These are phyloP conservation scores for Hylaea fasciaria DNA, from an alignment of 2,888 invertebrate genomes.

Conservation along the genomic window DNA sequence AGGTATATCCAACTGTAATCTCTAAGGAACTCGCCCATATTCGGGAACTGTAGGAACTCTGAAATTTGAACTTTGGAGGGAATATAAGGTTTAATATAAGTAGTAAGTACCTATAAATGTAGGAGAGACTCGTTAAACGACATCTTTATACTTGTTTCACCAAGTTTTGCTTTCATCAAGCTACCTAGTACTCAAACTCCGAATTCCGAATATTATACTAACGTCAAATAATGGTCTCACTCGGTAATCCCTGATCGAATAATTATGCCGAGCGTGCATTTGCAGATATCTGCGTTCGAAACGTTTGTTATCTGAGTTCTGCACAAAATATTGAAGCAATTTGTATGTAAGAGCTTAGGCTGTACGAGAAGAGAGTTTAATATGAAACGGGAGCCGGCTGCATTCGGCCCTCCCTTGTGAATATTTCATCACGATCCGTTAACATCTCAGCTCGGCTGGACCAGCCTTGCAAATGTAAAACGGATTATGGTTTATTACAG, in stretches of 20 bases:
- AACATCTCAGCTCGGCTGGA: constrained; percentile 28
- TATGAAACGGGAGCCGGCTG: constrained; percentile 23
- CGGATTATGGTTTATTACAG: constrained; percentile 22
- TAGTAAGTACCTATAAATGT: too few relatives aligned
- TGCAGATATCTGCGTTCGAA: too few relatives aligned
- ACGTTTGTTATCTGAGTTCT: too few relatives aligned
- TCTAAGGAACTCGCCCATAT: neutral
- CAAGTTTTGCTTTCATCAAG: neutral
- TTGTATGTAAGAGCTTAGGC: neutral
- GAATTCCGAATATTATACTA: too few relatives aligned
- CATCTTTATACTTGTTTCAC: too few relatives aligned
- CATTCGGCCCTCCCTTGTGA: constrained; percentile 28
- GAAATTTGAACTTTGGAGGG: neutral
- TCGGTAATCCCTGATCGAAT: too few relatives aligned
- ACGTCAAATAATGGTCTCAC: neutral
- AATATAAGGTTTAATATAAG: neutral
- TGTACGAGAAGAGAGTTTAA: constrained; percentile 19
- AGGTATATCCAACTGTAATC: constrained; percentile 2
- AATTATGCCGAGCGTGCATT: too few relatives aligned
- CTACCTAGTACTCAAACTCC: too few relatives aligned
- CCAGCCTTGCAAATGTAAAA: constrained; percentile 30
- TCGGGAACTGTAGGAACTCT: constrained; percentile 1
- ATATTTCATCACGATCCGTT: constrained; percentile 43
- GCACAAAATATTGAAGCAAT: too few relatives aligned
- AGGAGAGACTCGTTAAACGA: too few relatives aligned